These are phyloP conservation scores for Xiphias gladius DNA, from an alignment of 2,113 vertebrate species.

Conservation along the genomic window DNA sequence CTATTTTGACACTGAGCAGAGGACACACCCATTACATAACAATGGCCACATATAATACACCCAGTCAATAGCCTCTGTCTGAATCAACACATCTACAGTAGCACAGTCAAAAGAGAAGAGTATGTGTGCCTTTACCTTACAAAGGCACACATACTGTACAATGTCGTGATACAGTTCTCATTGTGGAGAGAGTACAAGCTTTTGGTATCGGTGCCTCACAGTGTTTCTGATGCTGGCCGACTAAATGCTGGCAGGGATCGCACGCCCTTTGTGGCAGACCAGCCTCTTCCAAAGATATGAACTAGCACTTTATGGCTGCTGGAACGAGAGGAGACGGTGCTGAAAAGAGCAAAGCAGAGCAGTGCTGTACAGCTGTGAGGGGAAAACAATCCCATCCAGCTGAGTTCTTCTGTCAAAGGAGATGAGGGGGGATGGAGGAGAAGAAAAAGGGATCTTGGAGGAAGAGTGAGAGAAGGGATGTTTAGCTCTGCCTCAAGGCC, in stretches of 20 bases:
- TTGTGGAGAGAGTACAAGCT: neutral
- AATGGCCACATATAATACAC: conserved; percentile 30
- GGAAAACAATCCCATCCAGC: conserved; percentile 64
- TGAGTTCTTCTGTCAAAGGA: conserved; percentile 44
- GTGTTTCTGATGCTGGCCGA: conserved; percentile 43
- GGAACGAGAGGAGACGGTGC: conserved; percentile 25
- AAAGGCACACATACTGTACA: neutral
- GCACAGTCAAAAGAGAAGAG: conserved; percentile 26
- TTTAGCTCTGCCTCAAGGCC: conserved; percentile 46
- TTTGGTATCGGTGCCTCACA: conserved; percentile 48
- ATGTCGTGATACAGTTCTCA: neutral
- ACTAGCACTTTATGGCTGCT: conserved; percentile 38
- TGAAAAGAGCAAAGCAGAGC: conserved; percentile 40
- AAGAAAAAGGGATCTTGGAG: conserved; percentile 6
- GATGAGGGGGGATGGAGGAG: conserved; percentile 31
- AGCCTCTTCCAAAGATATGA: conserved; percentile 47
- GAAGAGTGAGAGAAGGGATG: conserved; percentile 25
- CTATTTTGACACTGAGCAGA: conserved; percentile 45
- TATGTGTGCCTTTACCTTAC: neutral
- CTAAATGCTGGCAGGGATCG: conserved; percentile 36
- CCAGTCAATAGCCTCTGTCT: conserved; percentile 40
- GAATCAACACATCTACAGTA: conserved; percentile 36
- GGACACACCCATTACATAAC: conserved; percentile 68
- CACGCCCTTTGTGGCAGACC: conserved; percentile 51
- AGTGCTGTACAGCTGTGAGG: conserved; percentile 58